These are phyloP conservation scores for Ruditapes philippinarum DNA, from an alignment of 1,140 invertebrate genomes.

Conservation along the genomic window DNA sequence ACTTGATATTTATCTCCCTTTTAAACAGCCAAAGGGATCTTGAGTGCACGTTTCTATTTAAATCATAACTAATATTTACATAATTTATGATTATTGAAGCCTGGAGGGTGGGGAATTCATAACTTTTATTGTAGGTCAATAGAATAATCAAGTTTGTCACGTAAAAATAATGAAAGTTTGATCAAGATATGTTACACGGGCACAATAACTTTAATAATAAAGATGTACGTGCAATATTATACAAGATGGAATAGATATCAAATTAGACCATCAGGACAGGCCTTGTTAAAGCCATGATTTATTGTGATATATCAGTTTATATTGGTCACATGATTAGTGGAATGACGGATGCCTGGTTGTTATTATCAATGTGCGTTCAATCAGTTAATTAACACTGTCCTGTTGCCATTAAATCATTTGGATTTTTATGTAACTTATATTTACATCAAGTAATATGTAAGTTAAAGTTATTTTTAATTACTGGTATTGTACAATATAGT, in stretches of 20 bases:
- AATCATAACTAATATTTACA: constrained; percentile 9
- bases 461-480: too few species aligned
- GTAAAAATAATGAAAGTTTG: background rate
- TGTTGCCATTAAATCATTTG: background rate
- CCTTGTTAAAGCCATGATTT: constrained; percentile 16
- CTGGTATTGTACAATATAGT: too few species aligned
- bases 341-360: background rate
- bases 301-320: constrained; percentile 30
- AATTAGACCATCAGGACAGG: constrained; percentile 7
- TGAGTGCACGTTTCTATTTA: background rate
- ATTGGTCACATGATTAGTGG: constrained; percentile 3
- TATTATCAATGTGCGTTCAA: background rate
- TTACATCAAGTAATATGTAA: too few species aligned
- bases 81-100: constrained; percentile 22
- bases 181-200: constrained; percentile 24
- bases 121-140: constrained; percentile 44
- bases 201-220: constrained; percentile 16
- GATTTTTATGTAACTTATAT: background rate
- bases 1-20: background rate
- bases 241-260: background rate
- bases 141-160: constrained; percentile 20
- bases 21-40: background rate
- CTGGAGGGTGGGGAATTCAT: constrained; percentile 11
- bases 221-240: constrained; percentile 1
- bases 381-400: background rate